Evolutionary conservation across 2,113 vertebrate genomes (phyloP).

Genomic region (Indri indri): DNA sequence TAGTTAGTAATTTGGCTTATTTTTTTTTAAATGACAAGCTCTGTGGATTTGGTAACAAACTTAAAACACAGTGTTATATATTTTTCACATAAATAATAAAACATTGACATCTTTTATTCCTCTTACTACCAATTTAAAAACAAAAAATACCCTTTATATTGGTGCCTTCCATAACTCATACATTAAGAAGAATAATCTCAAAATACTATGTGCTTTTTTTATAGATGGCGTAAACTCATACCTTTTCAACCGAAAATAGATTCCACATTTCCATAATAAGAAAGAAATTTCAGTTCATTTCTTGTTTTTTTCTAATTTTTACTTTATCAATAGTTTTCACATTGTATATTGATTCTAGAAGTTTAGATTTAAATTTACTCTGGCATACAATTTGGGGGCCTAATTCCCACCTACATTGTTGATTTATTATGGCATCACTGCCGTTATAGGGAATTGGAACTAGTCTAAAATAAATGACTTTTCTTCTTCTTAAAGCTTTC

Average conservation of each 20-base stretch:
- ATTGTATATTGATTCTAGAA: background rate
- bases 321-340: background rate
- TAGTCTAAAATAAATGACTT: background rate
- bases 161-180: background rate
- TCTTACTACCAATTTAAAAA: background rate
- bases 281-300: background rate
- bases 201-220: background rate
- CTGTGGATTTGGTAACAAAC: background rate
- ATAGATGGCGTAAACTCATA: background rate
- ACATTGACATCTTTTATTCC: background rate
- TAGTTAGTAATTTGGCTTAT: background rate
- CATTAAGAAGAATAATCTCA: background rate
- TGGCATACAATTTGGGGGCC: background rate
- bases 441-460: background rate
- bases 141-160: background rate
- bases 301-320: background rate
- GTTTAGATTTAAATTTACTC: background rate
- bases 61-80: background rate
- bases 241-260: background rate
- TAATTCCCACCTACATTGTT: background rate
- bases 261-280: background rate
- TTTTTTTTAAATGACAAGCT: background rate
- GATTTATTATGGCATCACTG: background rate
- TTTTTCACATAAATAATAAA: background rate
- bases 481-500: background rate